Evolutionary conservation across 2,797 vertebrate species (phyloP).

Genomic region (Myotis daubentonii): DNA sequence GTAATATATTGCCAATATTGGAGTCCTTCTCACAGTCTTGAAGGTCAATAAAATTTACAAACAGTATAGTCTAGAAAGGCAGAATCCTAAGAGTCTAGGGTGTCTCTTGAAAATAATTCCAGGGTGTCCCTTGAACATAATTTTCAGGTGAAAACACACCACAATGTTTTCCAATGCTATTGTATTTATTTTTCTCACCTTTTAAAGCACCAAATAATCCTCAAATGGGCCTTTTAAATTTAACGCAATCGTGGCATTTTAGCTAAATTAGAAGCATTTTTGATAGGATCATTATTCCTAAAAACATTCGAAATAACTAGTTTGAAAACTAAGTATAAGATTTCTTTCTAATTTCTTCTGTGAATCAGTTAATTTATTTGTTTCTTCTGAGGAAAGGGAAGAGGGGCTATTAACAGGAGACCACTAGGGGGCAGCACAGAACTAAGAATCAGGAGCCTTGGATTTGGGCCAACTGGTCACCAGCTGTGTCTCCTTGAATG

Average conservation of each 20-base stretch:
- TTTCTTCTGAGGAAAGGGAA: neutral
- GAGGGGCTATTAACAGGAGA: neutral
- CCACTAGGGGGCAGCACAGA: conserved; percentile 42
- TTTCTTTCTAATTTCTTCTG: conserved; percentile 3
- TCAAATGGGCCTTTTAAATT: neutral
- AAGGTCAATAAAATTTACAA: neutral
- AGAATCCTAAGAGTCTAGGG: neutral
- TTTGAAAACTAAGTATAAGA: neutral
- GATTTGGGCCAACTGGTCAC: neutral
- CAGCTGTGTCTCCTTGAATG: neutral
- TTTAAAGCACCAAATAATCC: neutral
- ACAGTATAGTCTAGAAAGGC: neutral
- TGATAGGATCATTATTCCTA: neutral
- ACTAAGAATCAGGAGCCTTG: neutral
- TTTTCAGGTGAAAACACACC: neutral
- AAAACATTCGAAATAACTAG: conserved; percentile 8
- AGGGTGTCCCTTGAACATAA: neutral
- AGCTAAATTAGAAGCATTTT: neutral
- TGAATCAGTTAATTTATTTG: neutral
- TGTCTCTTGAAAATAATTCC: neutral
- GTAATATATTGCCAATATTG: neutral
- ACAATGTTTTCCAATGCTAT: neutral
- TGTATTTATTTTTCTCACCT: neutral
- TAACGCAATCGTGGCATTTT: neutral
- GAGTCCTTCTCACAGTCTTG: neutral